Conservation (phyloP, 2,797 vertebrate genomes). For the Mus minutoides region DNA sequence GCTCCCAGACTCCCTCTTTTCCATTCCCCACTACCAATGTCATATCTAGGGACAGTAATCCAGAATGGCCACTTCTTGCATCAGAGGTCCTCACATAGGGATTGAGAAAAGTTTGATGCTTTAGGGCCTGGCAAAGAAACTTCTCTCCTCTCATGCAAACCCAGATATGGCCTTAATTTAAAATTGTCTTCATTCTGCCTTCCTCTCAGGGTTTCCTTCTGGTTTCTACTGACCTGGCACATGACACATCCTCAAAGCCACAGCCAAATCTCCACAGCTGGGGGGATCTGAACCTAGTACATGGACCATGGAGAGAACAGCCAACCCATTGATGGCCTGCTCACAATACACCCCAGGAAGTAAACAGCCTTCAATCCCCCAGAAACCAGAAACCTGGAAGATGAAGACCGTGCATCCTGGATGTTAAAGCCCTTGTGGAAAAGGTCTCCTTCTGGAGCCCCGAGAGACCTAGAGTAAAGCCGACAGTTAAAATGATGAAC, state of each 20-base stretch:
- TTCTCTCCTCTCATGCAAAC: background rate
- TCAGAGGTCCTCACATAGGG: background rate
- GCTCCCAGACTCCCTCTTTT: background rate
- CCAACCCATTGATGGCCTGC: slow-evolving; percentile 24
- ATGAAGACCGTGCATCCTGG: background rate
- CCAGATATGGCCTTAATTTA: background rate
- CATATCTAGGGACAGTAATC: background rate
- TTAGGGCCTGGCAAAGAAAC: background rate
- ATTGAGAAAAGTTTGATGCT: background rate
- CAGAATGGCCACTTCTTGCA: background rate
- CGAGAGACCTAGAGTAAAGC: background rate
- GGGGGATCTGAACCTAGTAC: slow-evolving; percentile 54
- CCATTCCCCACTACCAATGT: background rate
- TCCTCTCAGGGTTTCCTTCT: slow-evolving; percentile 82
- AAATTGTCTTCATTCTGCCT: background rate
- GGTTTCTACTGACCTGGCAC: slow-evolving; percentile 84
- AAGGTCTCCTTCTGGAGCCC: background rate
- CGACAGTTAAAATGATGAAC: background rate
- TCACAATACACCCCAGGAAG: background rate
- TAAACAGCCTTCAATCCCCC: background rate
- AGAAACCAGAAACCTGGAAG: background rate
- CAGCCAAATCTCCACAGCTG: slow-evolving; percentile 46
- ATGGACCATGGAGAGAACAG: background rate
- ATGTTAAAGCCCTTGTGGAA: background rate
- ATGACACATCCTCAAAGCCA: slow-evolving; percentile 72